phyloP scores from a whole-genome alignment of 2,113 vertebrate genomes.

The Epinephelus cyanopodus region DNA sequence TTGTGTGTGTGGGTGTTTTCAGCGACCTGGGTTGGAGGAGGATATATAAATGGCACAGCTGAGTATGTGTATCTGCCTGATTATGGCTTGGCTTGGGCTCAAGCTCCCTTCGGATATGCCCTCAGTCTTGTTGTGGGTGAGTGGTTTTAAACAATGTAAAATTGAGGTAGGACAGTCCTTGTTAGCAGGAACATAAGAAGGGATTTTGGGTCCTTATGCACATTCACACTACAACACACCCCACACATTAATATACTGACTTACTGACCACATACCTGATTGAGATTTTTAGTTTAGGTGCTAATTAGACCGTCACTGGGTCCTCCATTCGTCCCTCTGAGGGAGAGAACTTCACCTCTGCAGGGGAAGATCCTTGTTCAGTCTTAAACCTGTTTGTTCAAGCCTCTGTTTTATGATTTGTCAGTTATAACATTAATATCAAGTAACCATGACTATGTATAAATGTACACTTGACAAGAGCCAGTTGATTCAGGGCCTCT shows the following conservation, averaged over 20 bases:
- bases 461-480: neutral
- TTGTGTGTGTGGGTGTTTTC: conserved; percentile 31
- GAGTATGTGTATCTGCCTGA: conserved; percentile 96
- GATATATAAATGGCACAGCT: conserved; percentile 98
- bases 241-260: neutral
- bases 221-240: neutral
- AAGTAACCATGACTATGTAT: neutral
- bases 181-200: neutral
- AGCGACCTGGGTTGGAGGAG: conserved; percentile 99
- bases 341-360: neutral
- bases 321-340: neutral
- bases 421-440: no score
- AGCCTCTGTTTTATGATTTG: neutral
- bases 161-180: no score
- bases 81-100: conserved; percentile 95
- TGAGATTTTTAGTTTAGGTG: neutral
- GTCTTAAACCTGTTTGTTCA: neutral
- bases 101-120: conserved; percentile 97
- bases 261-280: neutral
- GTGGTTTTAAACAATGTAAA: conserved; percentile 43
- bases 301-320: neutral
- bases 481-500: neutral
- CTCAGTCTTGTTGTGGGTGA: conserved; percentile 95
- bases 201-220: neutral
- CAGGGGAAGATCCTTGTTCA: neutral